Evolutionary conservation across 2,113 vertebrate genomes (phyloP), one percentile per base, ranked within the genome.

Genomic region (Melanerpes aurifrons): DNA sequence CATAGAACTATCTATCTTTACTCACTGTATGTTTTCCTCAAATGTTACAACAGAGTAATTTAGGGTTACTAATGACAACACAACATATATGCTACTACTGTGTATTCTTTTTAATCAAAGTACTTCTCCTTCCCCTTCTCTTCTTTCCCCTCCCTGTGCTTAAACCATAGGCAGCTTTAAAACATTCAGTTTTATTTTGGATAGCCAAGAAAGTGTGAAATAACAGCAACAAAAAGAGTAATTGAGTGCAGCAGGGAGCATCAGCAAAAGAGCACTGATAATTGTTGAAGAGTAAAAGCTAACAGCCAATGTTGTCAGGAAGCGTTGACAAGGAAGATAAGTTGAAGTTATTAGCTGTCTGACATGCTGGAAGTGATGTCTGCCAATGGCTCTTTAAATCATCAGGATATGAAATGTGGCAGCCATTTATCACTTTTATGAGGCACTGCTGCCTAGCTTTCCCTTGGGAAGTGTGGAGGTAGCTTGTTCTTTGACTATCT

Each of bases 261-360:
- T 75, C 84, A 89, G 77, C 48, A 87, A 87, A 96, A 81, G 87
- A 95, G 64, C 92, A 84, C 70, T 45, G 74, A 85, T 96, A 93
- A 88, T 95, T 96, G 89, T 87, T 19, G 9, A 90, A 91, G 94
- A 96, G 91, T 95, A 87, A 95, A 96, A 96, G 94, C 97, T 97
- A 97, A 97, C 21, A 62, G 91, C 86, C 93, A 93, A 45, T 97
- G 96, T 69, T 97, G 95, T 97, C 97, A 97, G 87, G 92, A 89
- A 84, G 87, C 48, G 18, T 96, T 97, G 97, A 97, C 96, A 96
- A 95, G 96, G 94, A 97, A 95, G 97, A 97, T 97, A 96, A 97
- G 86, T 96, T 97, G 93, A 93, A 94, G 95, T 97, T 94, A 98
- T 98, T 95, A 97, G 94, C 69, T 93, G 87, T 79, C 90, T 95